These are phyloP conservation scores for Andrena cerasifolii DNA, from an alignment of 1,140 invertebrate species.

Conservation along the genomic window DNA sequence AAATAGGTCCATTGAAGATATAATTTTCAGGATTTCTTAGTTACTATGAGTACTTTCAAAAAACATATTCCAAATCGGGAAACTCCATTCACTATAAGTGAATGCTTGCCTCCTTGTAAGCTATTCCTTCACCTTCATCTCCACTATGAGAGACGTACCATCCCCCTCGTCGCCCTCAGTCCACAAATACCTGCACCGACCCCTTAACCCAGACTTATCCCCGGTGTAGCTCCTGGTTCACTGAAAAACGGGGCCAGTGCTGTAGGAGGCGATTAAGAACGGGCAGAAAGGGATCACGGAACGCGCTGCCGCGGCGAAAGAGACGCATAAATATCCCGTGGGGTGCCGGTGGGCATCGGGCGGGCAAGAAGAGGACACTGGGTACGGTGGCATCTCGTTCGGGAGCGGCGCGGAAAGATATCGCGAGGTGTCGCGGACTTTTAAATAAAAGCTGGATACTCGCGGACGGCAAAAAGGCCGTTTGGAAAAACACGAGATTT, in stretches of 20 bases:
- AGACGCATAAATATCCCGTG: conserved; percentile 46
- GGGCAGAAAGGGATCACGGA: conserved; percentile 35
- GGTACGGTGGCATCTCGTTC: conserved; percentile 13
- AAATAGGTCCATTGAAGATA: no score
- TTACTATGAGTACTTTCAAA: no score
- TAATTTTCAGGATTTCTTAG: no score
- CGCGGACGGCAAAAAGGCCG: conserved; percentile 56
- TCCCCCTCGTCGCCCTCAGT: no score
- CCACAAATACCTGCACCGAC: no score
- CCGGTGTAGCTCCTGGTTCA: no score
- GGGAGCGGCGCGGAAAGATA: conserved; percentile 41
- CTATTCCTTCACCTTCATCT: no score
- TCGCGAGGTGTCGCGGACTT: conserved; percentile 56
- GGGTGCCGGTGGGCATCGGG: not conserved
- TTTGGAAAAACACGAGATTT: conserved; percentile 81
- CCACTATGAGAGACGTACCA: no score
- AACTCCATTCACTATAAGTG: no score
- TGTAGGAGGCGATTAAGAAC: conserved; percentile 39
- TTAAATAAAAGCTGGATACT: conserved; percentile 58
- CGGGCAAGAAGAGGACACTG: conserved; percentile 17
- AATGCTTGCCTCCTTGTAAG: no score
- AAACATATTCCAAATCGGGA: no score
- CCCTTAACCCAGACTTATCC: no score
- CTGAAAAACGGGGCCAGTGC: conserved; percentile 5
- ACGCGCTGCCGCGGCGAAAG: not conserved